phyloP scores from a whole-genome alignment of 2,888 invertebrate species.

The Caenorhabditis sinica region DNA sequence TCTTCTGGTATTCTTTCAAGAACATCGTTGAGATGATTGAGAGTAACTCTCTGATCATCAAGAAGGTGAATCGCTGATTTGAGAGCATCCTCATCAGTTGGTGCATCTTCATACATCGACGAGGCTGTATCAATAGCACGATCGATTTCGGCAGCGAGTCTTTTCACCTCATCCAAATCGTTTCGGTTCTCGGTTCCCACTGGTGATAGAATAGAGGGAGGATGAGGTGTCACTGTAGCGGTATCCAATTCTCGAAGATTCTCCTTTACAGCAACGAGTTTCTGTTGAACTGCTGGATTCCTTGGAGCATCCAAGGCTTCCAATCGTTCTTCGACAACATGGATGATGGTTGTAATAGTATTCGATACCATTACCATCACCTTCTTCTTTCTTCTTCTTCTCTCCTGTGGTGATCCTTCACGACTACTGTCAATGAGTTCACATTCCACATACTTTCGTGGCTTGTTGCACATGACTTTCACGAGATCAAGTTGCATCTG shows the following conservation, averaged over 20 bases:
- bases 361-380: slow-evolving; percentile 80
- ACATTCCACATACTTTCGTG: slow-evolving; percentile 75
- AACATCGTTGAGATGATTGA: slow-evolving; percentile 57
- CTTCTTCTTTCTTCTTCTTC: slow-evolving; percentile 69
- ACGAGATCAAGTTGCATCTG: slow-evolving; percentile 76
- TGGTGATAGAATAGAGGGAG: slow-evolving; percentile 57
- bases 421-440: slow-evolving; percentile 71
- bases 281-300: slow-evolving; percentile 67
- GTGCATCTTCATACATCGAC: slow-evolving; percentile 53
- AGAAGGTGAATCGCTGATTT: slow-evolving; percentile 59
- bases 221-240: slow-evolving; percentile 54
- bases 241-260: slow-evolving; percentile 67
- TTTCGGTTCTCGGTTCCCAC: slow-evolving; percentile 53
- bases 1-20: slow-evolving; percentile 51
- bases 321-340: slow-evolving; percentile 78
- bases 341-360: slow-evolving; percentile 81
- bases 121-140: slow-evolving; percentile 56
- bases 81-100: slow-evolving; percentile 63
- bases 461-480: slow-evolving; percentile 73
- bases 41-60: slow-evolving; percentile 49
- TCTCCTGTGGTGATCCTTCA: slow-evolving; percentile 68
- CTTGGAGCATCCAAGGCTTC: slow-evolving; percentile 63
- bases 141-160: slow-evolving; percentile 58
- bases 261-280: slow-evolving; percentile 68
- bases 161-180: slow-evolving; percentile 55